A percentile compares a stretch with the other conserved stretches of the same genome.
These are phyloP conservation scores for Danio jaintianensis DNA, from an alignment of 2,797 vertebrate species.

Conservation along the genomic window DNA sequence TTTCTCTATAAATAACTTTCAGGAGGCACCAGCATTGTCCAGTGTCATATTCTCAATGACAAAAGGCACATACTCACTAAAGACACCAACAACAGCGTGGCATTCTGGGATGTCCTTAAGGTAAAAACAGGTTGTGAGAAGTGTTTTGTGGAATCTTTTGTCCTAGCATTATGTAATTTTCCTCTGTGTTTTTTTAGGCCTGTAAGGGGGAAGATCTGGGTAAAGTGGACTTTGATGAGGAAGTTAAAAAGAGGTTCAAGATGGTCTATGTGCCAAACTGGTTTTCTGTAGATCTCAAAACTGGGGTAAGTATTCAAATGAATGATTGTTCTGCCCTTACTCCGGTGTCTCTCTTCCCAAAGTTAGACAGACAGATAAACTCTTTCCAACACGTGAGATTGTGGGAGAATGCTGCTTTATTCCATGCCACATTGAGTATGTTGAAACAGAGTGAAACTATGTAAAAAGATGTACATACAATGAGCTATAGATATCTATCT, in stretches of 20 bases:
- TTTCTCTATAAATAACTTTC: not conserved
- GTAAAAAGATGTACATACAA: too few species aligned
- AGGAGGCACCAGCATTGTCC: conserved; percentile 98
- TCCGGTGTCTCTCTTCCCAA: too few species aligned
- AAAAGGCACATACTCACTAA: conserved; percentile 99
- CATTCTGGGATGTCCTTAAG: conserved; percentile 98
- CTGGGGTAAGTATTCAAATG: conserved; percentile 86
- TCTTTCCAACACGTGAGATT: too few species aligned
- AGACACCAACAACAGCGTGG: conserved; percentile 98
- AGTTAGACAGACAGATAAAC: too few species aligned
- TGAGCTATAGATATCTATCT: too few species aligned
- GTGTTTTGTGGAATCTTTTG: not conserved
- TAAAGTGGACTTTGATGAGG: conserved; percentile 98
- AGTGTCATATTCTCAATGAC: conserved; percentile 99
- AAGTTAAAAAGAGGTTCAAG: conserved; percentile 98
- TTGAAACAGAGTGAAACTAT: too few species aligned
- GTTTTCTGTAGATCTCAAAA: conserved; percentile 99
- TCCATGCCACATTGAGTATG: too few species aligned
- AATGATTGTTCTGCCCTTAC: not conserved
- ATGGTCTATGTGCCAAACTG: conserved; percentile 99
- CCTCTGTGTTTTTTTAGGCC: conserved; percentile 78
- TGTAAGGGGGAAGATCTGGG: conserved; percentile 98
- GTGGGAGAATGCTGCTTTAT: too few species aligned
- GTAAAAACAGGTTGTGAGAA: conserved; percentile 71
- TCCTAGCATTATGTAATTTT: not conserved